Evolutionary conservation across 2,888 invertebrate genomes (phyloP), one percentile per base, ranked within the genome.

Genomic region (Harpalus rufipes): DNA sequence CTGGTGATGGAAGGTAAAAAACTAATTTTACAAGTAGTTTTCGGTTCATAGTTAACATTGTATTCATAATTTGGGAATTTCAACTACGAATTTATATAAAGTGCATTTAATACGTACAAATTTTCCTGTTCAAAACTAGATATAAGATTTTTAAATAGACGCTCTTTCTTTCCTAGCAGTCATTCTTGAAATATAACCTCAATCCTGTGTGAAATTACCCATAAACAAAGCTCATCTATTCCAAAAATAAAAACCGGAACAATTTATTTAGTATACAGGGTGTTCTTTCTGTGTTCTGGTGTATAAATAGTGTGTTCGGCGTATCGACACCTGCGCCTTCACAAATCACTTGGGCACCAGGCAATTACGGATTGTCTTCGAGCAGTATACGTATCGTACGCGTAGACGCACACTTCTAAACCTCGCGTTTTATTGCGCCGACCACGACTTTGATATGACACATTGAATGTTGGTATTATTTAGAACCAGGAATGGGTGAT

Each of bases 241-340:
- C 72, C 44, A 51, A 74, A 74, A 74, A 74, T 74, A 74, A 51
- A 74, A 74, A 51, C 44, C 74, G 74, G 74, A 51, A 74, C 18
- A 18, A 72, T 72, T 44, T 44, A 72, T 72, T 10, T 41, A 1
- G 32, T 41, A 51, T 74, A 44, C 74, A 74, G 51, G 74, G 51
- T 16, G 51, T 51, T 39, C 39, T 16, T 32, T 16, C 14, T 41
- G 63, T 63, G 41, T 72, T 74, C 51, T 16, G 16, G 44, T 44
- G 44, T 74, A 74, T 74, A 74, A 74, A 74, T 74, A 74, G 74
- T 56, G 51, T 32, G 39, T 68, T 32, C 32, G 32, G 32, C 68
- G 68, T 68, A 80, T 80, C 79, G 79, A 80, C 79, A 80, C 79
- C 79, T 80, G 79, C 79, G 79, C 79, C 61, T 59, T 61, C 79